Evolutionary conservation across 1,140 invertebrate species (phyloP).

Genomic region (Drosophila subpulchrella): DNA sequence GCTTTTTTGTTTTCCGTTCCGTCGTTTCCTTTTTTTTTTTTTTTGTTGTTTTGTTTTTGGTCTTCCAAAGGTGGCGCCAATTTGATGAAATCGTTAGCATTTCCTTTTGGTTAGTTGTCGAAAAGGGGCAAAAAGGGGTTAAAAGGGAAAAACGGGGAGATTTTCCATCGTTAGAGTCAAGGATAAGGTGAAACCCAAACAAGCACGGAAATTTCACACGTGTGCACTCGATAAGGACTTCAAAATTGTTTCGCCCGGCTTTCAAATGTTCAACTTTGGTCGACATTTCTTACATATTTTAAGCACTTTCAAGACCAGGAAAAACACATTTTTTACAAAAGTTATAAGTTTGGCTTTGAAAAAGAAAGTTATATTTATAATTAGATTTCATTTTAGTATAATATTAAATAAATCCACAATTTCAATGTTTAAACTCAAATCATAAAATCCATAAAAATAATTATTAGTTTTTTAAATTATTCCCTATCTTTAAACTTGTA

Average conservation of each 20-base stretch:
- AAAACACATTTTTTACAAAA: not conserved
- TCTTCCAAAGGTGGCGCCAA: constrained; percentile 38
- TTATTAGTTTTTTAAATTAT: too few relatives aligned
- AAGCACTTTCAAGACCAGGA: not conserved
- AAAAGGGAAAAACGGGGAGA: not conserved
- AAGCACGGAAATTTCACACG: constrained; percentile 8
- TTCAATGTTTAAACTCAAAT: too few relatives aligned
- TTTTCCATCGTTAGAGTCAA: constrained; percentile 5
- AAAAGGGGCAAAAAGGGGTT: not conserved
- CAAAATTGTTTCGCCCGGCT: not conserved
- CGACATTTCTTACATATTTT: not conserved
- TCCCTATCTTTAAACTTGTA: too few relatives aligned
- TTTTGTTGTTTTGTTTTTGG: not conserved
- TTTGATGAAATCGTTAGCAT: constrained; percentile 67
- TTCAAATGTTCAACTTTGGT: not conserved
- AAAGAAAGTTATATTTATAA: too few relatives aligned
- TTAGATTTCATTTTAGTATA: not conserved
- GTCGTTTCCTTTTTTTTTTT: not conserved
- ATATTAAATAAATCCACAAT: not conserved
- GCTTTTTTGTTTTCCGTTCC: constrained; percentile 7
- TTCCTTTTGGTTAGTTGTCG: constrained; percentile 34
- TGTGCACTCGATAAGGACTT: constrained; percentile 6
- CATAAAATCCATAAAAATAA: too few relatives aligned
- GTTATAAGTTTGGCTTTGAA: too few relatives aligned
- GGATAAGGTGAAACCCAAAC: constrained; percentile 1